phyloP scores from a whole-genome alignment of 2,888 invertebrate genomes.

The Trileptium ribeirensis region DNA sequence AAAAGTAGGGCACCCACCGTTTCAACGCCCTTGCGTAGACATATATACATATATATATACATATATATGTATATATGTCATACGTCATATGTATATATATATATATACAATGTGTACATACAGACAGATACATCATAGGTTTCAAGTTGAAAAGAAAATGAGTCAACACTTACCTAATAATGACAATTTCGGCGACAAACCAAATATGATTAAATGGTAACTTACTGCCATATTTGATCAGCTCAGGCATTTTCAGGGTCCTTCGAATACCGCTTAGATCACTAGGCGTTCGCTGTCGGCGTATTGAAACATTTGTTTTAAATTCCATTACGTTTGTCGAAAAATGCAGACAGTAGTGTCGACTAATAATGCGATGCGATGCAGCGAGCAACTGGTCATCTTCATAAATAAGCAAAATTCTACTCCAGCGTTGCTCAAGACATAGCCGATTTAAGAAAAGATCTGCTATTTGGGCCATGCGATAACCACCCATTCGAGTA shows the following conservation, averaged over 20 bases:
- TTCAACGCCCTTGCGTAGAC: too few relatives aligned
- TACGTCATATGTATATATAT: too few relatives aligned
- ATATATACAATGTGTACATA: too few relatives aligned
- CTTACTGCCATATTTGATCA: background rate
- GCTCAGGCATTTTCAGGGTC: background rate
- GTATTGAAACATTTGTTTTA: background rate
- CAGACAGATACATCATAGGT: too few relatives aligned
- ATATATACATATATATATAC: too few relatives aligned
- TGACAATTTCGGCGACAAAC: too few relatives aligned
- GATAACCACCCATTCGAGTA: constrained; percentile 1
- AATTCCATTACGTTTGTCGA: background rate
- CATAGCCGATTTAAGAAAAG: background rate
- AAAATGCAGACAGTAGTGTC: background rate
- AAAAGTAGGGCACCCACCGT: too few relatives aligned
- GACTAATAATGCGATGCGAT: background rate
- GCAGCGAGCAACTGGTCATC: background rate
- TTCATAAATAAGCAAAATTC: background rate
- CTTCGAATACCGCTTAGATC: background rate
- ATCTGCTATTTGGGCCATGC: background rate
- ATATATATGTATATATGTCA: too few relatives aligned
- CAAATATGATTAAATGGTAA: background rate
- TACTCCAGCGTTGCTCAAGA: background rate
- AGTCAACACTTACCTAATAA: too few relatives aligned
- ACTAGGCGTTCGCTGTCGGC: background rate
- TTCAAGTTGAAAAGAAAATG: too few relatives aligned